A percentile compares a stretch with the other conserved stretches of the same genome.
phyloP scores from a whole-genome alignment of 23 tunicate genomes.

The Aplidium turbinatum region DNA sequence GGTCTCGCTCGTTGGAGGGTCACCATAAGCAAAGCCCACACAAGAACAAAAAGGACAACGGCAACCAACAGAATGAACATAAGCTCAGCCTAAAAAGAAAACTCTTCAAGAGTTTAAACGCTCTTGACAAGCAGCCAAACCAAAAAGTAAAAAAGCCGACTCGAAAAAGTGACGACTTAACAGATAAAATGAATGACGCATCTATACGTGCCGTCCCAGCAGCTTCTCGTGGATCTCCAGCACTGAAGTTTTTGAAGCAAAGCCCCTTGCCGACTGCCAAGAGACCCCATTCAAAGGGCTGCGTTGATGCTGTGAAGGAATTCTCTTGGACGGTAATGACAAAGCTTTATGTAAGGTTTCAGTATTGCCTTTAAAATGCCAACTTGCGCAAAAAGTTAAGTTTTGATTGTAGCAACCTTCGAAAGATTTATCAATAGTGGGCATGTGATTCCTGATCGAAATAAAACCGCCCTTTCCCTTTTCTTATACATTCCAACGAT shows the following conservation, averaged over 20 bases:
- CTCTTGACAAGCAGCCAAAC: slow-evolving; percentile 9
- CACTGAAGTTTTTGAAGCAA: not conserved
- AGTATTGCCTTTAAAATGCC: too few relatives aligned
- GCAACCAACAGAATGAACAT: not conserved
- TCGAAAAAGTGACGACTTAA: too few relatives aligned
- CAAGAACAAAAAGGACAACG: not conserved
- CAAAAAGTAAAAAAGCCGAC: too few relatives aligned
- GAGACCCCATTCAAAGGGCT: not conserved
- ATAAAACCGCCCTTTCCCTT: too few relatives aligned
- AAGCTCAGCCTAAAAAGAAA: not conserved
- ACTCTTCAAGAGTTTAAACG: not conserved
- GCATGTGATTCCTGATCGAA: too few relatives aligned
- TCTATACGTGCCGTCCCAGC: not conserved
- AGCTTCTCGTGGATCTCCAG: not conserved
- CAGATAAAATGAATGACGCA: not conserved
- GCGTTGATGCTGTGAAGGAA: too few relatives aligned
- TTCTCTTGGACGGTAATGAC: too few relatives aligned
- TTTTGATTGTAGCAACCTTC: too few relatives aligned
- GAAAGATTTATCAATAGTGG: too few relatives aligned
- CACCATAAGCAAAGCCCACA: slow-evolving; percentile 3
- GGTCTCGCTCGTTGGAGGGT: slow-evolving; percentile 33
- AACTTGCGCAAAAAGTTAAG: too few relatives aligned
- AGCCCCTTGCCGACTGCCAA: not conserved
- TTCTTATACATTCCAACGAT: too few relatives aligned
- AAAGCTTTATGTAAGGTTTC: too few relatives aligned